Percentiles rank a stretch among this genome's conserved stretches.
Evolutionary conservation across 2,113 vertebrate genomes (phyloP).

Genomic region (Hyperoodon ampullatus): DNA sequence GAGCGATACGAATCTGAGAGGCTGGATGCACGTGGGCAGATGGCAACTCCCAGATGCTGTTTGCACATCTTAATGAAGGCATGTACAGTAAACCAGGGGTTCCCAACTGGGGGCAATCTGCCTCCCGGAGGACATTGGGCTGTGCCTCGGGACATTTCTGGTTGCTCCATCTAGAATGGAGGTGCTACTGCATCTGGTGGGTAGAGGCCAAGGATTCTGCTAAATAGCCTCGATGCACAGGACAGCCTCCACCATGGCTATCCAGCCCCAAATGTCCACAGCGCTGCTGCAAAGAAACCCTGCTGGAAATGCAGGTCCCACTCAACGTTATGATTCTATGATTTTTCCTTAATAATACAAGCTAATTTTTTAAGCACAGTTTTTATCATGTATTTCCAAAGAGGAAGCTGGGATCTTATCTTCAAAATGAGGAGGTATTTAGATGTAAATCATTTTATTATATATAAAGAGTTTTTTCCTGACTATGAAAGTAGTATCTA

Average conservation of each 20-base stretch:
- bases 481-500: accelerated
- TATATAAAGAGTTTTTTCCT: too few species aligned
- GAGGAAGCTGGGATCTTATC: background rate
- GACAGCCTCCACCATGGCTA: accelerated
- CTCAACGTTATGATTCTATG: accelerated
- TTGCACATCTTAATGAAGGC: background rate
- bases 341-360: background rate
- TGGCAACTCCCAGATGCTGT: accelerated
- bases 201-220: background rate
- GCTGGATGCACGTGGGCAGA: accelerated
- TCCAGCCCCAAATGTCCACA: accelerated
- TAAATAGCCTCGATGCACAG: accelerated
- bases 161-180: accelerated
- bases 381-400: background rate
- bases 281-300: background rate
- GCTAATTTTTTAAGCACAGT: too few species aligned
- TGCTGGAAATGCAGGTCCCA: too few species aligned
- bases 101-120: accelerated
- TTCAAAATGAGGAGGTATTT: background rate
- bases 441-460: background rate
- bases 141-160: background rate
- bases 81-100: accelerated
- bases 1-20: accelerated
- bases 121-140: background rate
- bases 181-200: background rate